Evolutionary conservation across 30 jellyfish, hydroid and myxozoan genomes (phyloP).

Genomic region (Clytia hemisphaerica): DNA sequence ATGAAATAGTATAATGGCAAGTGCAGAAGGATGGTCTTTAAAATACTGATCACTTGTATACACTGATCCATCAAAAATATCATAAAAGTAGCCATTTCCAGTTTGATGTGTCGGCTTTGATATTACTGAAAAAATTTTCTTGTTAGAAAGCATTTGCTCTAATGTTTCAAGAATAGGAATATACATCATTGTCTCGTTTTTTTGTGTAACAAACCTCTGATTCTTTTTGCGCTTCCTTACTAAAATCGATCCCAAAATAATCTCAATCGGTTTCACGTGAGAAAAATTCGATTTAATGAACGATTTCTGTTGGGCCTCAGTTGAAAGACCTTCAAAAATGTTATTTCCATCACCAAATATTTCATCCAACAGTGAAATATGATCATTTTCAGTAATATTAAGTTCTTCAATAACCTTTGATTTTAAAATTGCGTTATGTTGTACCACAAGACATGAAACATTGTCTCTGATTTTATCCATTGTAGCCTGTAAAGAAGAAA

Average conservation of each 20-base stretch:
- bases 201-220: neutral
- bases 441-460: neutral
- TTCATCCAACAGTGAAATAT: too few relatives aligned
- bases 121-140: neutral
- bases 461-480: slow-evolving; percentile 6
- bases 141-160: neutral
- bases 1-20: neutral
- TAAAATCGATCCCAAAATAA: neutral
- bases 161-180: neutral
- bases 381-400: too few relatives aligned
- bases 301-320: slow-evolving; percentile 2
- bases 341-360: neutral
- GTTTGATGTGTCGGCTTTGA: neutral
- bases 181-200: neutral
- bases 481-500: slow-evolving; percentile 8
- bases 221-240: neutral
- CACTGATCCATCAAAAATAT: neutral
- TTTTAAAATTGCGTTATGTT: too few relatives aligned
- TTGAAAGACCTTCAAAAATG: neutral
- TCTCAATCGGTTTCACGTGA: neutral
- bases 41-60: neutral
- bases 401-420: too few relatives aligned
- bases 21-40: neutral
- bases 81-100: neutral
- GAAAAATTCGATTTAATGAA: neutral